phyloP scores from a whole-genome alignment of 2,888 invertebrate genomes.

The Zygogramma bicolorata region DNA sequence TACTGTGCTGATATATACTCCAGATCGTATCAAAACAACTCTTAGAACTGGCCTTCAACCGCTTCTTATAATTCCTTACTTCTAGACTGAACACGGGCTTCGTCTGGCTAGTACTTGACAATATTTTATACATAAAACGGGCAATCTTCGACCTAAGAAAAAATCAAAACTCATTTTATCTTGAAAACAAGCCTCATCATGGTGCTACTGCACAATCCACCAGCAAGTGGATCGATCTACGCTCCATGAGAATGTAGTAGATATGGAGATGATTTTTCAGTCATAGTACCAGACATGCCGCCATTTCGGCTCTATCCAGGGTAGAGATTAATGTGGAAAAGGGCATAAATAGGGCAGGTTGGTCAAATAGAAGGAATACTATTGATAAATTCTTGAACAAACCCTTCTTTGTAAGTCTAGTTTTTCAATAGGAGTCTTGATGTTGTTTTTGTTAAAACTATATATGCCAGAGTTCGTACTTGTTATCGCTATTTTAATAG shows the following conservation, averaged over 20 bases:
- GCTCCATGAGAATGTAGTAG: not conserved
- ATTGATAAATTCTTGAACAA: not conserved
- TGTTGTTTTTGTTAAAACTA: too few relatives aligned
- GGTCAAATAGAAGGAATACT: not conserved
- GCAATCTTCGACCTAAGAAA: not conserved
- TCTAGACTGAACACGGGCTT: not conserved
- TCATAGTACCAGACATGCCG: slow-evolving; percentile 14
- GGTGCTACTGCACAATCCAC: not conserved
- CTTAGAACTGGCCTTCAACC: not conserved
- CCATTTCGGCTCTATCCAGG: not conserved
- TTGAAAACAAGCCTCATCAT: not conserved
- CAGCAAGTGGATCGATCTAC: not conserved
- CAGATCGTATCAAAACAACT: slow-evolving; percentile 6
- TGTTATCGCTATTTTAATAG: too few relatives aligned
- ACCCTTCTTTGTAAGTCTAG: not conserved
- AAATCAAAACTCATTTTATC: not conserved
- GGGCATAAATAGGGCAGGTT: not conserved
- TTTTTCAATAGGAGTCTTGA: not conserved
- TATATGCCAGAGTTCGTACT: too few relatives aligned
- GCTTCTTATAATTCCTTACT: not conserved
- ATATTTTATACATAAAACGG: not conserved
- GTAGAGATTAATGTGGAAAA: not conserved
- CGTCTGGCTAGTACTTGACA: not conserved
- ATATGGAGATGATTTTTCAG: not conserved
- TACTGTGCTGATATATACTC: not conserved